Base-by-base conservation (phyloP, 2,113 vertebrate species). In the Naja naja region DNA sequence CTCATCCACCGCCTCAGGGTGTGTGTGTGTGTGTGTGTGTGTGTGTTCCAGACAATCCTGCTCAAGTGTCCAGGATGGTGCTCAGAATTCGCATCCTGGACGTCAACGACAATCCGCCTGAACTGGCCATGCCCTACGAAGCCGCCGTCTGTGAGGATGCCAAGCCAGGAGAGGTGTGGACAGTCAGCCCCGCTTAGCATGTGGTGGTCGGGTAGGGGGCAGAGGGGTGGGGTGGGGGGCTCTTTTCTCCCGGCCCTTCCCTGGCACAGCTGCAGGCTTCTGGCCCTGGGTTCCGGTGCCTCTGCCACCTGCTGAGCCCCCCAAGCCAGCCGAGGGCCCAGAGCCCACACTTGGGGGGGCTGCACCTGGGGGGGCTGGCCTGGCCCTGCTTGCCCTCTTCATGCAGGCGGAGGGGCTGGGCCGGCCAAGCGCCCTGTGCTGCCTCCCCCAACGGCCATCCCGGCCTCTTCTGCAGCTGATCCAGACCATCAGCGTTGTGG, bases 401-500 rank as follows among this genome's bases (percentile, higher is more conserved):
- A 0, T 74, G 14, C n/a, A 2, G n/a, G 64, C 0, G 3, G 55
- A 9, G 27, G 6, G 23, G 5, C 23, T 39, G 34, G 18, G 7
- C 7, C 1, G 22, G 45, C 3, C 30, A 12, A 1, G 34, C 0
- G 2, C 52, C 39, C 27, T 1, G 53, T 16, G 53, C 58, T 47
- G 5, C 69, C 16, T 34, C n/a, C 64, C 69, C n/a, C 16, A 20
- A 39, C 6, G 4, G n/a, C 69, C 2, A 3, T 27, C 58, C 94
- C 81, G 89, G 85, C 94, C 90, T 89, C 92, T 74, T n/a, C 74
- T 1, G 0, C 94, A 99, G 99, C 98, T 99, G 93, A 99, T 99
- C 97, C 99, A 99, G 98, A 99, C 99, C 89, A 98, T 99, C 97
- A 99, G 99, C 0, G 99, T 99, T 45, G 98, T 99, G 96, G 99